Base-by-base conservation (phyloP, 35 echinoderm and acorn worm species). In the Holothuria glaberrima region DNA sequence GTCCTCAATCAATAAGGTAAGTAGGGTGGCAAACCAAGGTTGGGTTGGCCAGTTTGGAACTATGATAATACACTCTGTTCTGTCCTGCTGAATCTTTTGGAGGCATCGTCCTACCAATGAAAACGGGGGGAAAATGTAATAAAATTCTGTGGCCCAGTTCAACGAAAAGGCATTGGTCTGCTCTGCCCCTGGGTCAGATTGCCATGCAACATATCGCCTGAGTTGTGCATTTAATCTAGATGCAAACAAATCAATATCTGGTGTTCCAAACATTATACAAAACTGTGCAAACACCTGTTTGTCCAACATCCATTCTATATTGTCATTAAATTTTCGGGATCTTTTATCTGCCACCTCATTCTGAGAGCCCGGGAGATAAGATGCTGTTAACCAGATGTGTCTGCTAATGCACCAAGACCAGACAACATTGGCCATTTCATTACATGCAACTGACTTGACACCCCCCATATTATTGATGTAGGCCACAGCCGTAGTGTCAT, bases 381-480 rank as follows among this genome's bases (percentile, higher is more conserved):
- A 59, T 28, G 85, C 71, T 54, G 70, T 75, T 14, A 80, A 52
- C 54, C 58, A 88, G 61, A 52, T 48, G 10, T 80, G 21, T 80
- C 57, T 80, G 20, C 48, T 34, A 26, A 66, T 64, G 30, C 83
- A 33, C 86, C 86, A 88, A 30, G 12, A 12, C 86, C 86, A 88
- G 19, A 88, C 38, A 17, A 29, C 10, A 17, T 66, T 14, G 7
- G 86, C 64, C 25, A 88, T 28, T 32, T 89, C 44, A 82, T 97
- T 97, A 74, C 95, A 97, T 19, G 80, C 67, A 22, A 66, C 24
- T 16, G 90, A 94, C 46, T 87, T 86, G 22, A 54, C 32, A 21
- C 92, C 89, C 17, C 92, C 92, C 92, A 97, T 94, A 48, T 91
- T 34, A 60, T 81, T 86, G 19, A 97, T 71, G 44, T 94, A 97